Evolutionary conservation across 2,797 vertebrate genomes (phyloP).

Genomic region (Glossophaga mutica): DNA sequence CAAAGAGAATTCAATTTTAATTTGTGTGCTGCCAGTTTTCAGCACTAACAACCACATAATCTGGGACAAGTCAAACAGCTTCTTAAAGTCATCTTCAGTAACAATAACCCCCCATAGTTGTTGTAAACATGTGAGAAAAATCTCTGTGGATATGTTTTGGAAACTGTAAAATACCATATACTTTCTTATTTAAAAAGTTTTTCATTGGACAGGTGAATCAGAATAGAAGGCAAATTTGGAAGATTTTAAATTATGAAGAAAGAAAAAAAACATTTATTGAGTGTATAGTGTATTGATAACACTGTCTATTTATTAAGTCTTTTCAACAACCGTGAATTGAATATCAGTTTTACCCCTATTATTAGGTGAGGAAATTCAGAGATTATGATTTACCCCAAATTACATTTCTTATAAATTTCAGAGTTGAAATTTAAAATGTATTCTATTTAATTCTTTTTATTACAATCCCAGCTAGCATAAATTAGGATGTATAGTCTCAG

Average conservation of each 20-base stretch:
- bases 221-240: not conserved
- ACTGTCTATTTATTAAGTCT: not conserved
- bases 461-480: not conserved
- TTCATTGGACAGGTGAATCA: not conserved
- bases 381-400: not conserved
- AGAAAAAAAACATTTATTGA: not conserved
- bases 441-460: not conserved
- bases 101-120: not conserved
- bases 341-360: not conserved
- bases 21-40: not conserved
- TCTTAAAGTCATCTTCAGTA: not conserved
- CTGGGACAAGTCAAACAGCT: not conserved
- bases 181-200: not conserved
- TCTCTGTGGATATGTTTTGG: not conserved
- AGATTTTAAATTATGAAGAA: constrained; percentile 3
- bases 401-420: not conserved
- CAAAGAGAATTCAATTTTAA: not conserved
- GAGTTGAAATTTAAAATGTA: not conserved
- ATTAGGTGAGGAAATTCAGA: not conserved
- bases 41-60: not conserved
- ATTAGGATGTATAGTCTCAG: not conserved
- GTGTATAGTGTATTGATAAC: not conserved
- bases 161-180: not conserved
- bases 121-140: not conserved
- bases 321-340: not conserved